A percentile compares a stretch with the other conserved stretches of the same genome.
phyloP scores from a whole-genome alignment of 2,888 invertebrate genomes.

The Drosophila diplacantha region DNA sequence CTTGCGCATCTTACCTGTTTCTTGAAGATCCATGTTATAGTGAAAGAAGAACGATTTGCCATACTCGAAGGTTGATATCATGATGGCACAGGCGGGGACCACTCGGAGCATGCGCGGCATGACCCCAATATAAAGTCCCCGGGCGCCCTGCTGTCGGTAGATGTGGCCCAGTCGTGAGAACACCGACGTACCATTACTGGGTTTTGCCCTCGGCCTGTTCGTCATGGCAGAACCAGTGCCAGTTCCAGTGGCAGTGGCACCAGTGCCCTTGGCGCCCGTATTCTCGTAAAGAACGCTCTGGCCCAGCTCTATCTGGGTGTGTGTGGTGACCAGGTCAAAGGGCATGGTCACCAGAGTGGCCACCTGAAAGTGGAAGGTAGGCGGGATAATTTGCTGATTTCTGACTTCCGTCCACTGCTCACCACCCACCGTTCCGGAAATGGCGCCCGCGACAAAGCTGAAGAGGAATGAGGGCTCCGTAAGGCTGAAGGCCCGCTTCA shows the following conservation, averaged over 20 bases:
- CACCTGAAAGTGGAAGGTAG: constrained; percentile 31
- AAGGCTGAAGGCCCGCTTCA: constrained; percentile 81
- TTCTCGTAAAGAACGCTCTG: constrained; percentile 53
- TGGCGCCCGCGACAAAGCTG: constrained; percentile 57
- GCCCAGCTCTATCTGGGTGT: constrained; percentile 60
- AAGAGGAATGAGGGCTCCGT: constrained; percentile 54
- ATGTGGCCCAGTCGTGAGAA: constrained; percentile 42
- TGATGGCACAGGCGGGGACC: constrained; percentile 64
- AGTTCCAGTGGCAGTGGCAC: not conserved
- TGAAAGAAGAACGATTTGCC: constrained; percentile 61
- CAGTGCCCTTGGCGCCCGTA: not conserved
- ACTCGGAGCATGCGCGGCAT: constrained; percentile 60
- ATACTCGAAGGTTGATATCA: constrained; percentile 66
- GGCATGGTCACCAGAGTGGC: constrained; percentile 66
- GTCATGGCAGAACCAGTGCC: not conserved
- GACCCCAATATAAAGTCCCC: constrained; percentile 54
- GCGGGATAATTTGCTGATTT: not conserved
- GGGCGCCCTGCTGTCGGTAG: constrained; percentile 50
- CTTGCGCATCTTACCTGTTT: constrained; percentile 34
- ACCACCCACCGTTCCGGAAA: constrained; percentile 59
- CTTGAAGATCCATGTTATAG: constrained; percentile 50
- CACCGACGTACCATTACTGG: constrained; percentile 25
- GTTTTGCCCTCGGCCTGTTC: not conserved
- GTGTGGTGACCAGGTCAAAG: constrained; percentile 60
- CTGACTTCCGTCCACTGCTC: not conserved